Percentiles rank a stretch among this genome's conserved stretches.
phyloP scores from a whole-genome alignment of 2,797 vertebrate genomes.

The Labeo calbasu region DNA sequence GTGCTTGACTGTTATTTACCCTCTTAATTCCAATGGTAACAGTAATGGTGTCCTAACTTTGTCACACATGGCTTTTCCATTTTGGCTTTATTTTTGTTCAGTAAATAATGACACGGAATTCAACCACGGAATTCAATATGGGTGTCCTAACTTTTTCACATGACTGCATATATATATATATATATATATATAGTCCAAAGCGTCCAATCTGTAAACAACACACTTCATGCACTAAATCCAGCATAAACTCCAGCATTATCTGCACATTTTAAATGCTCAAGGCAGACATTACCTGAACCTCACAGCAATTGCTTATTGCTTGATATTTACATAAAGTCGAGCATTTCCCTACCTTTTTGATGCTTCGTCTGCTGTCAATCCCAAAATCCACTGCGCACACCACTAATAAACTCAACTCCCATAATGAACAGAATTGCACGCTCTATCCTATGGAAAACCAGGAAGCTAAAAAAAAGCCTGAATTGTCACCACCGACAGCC shows the following conservation, averaged over 20 bases:
- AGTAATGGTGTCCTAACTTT: no score
- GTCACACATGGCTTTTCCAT: no score
- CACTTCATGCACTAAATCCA: not conserved
- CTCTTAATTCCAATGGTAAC: no score
- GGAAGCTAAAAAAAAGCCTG: not conserved
- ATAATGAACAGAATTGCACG: not conserved
- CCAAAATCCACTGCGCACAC: not conserved
- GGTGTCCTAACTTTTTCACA: no score
- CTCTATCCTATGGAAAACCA: not conserved
- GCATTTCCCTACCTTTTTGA: not conserved
- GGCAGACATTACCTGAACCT: no score
- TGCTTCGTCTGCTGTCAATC: not conserved
- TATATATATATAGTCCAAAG: not conserved
- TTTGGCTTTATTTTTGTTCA: no score
- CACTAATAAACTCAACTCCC: not conserved
- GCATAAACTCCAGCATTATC: not conserved
- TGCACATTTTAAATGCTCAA: no score
- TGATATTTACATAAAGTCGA: not conserved
- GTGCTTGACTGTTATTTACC: no score
- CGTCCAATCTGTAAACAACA: not conserved
- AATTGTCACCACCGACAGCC: not conserved
- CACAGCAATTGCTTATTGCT: not conserved
- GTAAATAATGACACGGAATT: no score
- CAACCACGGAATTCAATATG: no score
- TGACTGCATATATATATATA: no score